Evolutionary conservation across 2,797 vertebrate species (phyloP), one percentile per base, ranked within the genome.

Genomic region (Anguilla anguilla): DNA sequence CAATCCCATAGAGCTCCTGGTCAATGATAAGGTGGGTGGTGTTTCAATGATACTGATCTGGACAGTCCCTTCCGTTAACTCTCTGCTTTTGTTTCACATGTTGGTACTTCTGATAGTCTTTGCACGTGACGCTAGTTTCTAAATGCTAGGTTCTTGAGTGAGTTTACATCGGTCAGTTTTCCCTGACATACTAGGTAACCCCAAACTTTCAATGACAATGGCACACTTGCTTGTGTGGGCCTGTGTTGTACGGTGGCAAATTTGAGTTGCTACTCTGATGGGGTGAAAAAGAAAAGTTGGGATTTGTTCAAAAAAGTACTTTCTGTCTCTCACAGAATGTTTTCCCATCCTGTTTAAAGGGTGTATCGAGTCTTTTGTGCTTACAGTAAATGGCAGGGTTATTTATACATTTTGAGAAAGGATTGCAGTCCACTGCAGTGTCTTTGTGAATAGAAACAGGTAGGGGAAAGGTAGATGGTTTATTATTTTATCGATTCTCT

Each of bases 1-100:
- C 90, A 97, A 97, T 88, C 97, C 97, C 46, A 97, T 97, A 0
- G 97, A 98, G 85, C 95, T 98, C 79, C 94, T 98, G 35, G 96
- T 98, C 91, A 98, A 98, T 0, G 97, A 98, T 89, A 98, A 97
- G 96, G 97, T 97, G 92, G 92, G 93, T 83, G 49, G 25, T 84
- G 6, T 22, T 59, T 39, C 22, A 79, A 9, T 46, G 17, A 46
- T 15, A 43, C 28, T 10, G 51, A 46, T 55, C 22, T 11, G 43
- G 55, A 35, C 51, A 82, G 39, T 22, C 57, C 57, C 39, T 6
- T 3, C 35, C 61, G 55, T 43, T 1, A 13, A 31, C 31, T 39
- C 19, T 46, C 11, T 79, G 74, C 15, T 46, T 46, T 77, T 79
- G 39, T 19, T 35, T 17, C 72, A 79, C 19, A 22, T 39, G 19